Evolutionary conservation across 2,113 vertebrate species (phyloP), one percentile per base, ranked within the genome.

Genomic region (Tinamus guttatus): DNA sequence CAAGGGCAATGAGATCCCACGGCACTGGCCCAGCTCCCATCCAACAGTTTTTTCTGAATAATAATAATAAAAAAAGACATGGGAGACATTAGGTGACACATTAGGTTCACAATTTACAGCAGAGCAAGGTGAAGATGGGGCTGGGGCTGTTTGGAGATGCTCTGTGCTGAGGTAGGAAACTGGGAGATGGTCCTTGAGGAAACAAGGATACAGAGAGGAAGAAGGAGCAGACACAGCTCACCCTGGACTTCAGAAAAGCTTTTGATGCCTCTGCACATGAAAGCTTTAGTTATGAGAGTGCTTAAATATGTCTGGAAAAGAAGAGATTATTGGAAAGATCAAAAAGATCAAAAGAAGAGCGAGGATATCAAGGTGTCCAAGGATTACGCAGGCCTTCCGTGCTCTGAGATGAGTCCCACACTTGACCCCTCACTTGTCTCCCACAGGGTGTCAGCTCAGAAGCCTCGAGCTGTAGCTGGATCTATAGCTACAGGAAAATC

Each of bases 231-330:
- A 51, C 81, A 60, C 40, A 34, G 77, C 62, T 85, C 85, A 80
- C 54, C 70, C 70, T 8, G 52, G 81, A 34, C 85, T 89, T 91
- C 87, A 93, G 85, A 94, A 82, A 64, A 80, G 58, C 82, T 93
- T 87, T 77, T 87, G 92, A 91, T 85, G 87, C 87, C 85, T 82
- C 30, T 9, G 67, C 65, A 82, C 85, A 85, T 81, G 75, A 91
- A 93, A 96, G 90, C 71, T 15, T 91, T 87, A 47, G 87, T 79
- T 83, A 81, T 64, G 67, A 81, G 77, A 60, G 18, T 43, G 63
- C 64, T 63, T 69, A 95, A 92, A 81, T 6, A 32, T 38, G 62
- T 43, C n/a, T 49, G 79, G 25, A 71, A 90, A 86, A 86, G 86
- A 86, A 67, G 80, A 5, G 28, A 70, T 63, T 77, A 68, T 89